A percentile compares a stretch with the other conserved stretches of the same genome.
These are phyloP conservation scores for Epistrophella euchroma DNA, from an alignment of 2,888 invertebrate species.

Conservation along the genomic window DNA sequence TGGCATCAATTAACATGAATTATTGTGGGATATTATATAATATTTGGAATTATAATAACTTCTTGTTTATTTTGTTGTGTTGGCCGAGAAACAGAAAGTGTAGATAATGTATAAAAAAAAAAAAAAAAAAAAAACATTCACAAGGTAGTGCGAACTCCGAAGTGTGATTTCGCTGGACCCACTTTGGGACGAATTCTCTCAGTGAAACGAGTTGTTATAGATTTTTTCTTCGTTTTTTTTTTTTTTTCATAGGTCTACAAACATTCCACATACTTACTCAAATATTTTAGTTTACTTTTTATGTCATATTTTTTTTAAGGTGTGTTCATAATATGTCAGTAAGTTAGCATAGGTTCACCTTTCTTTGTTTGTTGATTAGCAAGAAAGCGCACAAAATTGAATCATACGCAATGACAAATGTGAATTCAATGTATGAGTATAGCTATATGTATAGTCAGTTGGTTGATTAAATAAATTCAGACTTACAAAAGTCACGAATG, in stretches of 20 bases:
- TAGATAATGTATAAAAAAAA: neutral
- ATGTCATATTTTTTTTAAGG: constrained; percentile 26
- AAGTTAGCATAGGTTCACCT: constrained; percentile 11
- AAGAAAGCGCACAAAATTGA: constrained; percentile 30
- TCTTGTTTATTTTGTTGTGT: constrained; percentile 51
- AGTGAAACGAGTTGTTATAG: constrained; percentile 50
- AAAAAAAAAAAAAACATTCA: constrained; percentile 21
- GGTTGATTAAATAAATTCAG: neutral
- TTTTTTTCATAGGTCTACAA: neutral
- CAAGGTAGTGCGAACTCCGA: constrained; percentile 5
- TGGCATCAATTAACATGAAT: constrained; percentile 67
- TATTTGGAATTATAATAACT: constrained; percentile 58
- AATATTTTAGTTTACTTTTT: constrained; percentile 16
- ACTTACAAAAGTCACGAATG: constrained; percentile 6
- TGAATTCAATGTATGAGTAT: constrained; percentile 6
- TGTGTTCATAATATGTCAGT: constrained; percentile 19
- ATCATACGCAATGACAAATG: constrained; percentile 32
- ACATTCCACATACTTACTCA: constrained; percentile 4
- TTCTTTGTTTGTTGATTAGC: constrained; percentile 25
- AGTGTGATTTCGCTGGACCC: constrained; percentile 67
- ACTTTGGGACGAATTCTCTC: constrained; percentile 54
- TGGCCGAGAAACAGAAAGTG: constrained; percentile 53
- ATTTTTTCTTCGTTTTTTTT: neutral
- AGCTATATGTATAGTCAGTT: neutral
- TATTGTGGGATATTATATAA: constrained; percentile 66